Percentiles rank a stretch among this genome's conserved stretches.
Conservation (phyloP, 2,113 vertebrate genomes). For the Psilopsiagon aymara region DNA sequence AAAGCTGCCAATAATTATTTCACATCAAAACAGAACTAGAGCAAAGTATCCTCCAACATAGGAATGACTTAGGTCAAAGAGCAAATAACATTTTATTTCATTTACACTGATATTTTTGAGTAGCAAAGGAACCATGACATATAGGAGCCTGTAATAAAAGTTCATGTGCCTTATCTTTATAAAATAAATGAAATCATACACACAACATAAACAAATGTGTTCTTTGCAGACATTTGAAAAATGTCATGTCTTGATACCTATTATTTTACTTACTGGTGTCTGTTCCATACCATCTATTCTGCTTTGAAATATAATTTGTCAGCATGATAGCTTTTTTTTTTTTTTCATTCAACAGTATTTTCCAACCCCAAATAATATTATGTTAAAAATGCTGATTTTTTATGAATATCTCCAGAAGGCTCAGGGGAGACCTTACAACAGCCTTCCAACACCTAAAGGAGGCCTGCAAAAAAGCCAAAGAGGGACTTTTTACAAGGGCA, state of each 20-base stretch:
- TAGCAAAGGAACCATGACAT: slow-evolving; percentile 33
- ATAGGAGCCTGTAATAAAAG: slow-evolving; percentile 18
- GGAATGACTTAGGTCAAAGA: slow-evolving; percentile 22
- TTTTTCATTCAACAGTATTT: background rate
- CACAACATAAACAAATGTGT: background rate
- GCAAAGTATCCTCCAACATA: background rate
- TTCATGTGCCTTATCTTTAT: slow-evolving; percentile 27
- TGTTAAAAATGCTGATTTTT: background rate
- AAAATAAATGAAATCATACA: slow-evolving; percentile 56
- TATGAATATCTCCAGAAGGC: background rate
- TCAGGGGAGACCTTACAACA: background rate
- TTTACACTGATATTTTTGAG: slow-evolving; percentile 58
- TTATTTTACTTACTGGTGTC: slow-evolving; percentile 25
- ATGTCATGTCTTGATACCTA: slow-evolving; percentile 34
- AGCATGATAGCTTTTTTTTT: background rate
- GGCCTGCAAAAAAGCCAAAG: background rate
- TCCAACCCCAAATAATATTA: background rate
- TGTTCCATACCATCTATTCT: background rate
- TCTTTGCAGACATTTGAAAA: slow-evolving; percentile 58
- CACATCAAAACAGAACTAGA: background rate
- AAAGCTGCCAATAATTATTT: background rate
- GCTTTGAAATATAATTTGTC: slow-evolving; percentile 36
- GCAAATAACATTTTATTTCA: slow-evolving; percentile 75
- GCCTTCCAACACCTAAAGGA: background rate
- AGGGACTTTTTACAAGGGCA: background rate